Evolutionary conservation across 2,888 invertebrate species (phyloP), one percentile per base, ranked within the genome.

Genomic region (Caenorhabditis sp.): DNA sequence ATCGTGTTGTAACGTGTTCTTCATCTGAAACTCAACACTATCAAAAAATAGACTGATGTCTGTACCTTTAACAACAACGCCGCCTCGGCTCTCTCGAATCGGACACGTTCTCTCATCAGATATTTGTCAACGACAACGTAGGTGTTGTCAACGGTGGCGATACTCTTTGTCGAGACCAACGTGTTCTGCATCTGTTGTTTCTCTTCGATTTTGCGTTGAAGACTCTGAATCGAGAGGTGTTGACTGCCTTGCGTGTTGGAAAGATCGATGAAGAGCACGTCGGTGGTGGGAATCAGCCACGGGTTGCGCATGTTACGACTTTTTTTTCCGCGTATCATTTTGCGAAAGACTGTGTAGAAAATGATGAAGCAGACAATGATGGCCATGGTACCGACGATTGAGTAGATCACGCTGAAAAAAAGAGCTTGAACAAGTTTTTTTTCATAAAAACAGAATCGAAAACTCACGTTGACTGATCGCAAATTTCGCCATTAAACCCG

Each of bases 401-500:
- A 66, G 43, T 63, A 63, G 37, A 71, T 55, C 23, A 71, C 70
- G 36, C 83, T 81, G 62, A 59, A 79, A 65, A 31, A n/a, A 14
- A 37, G n/a, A n/a, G n/a, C n/a, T n/a, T n/a, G n/a, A n/a, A n/a
- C n/a, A n/a, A n/a, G n/a, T n/a, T n/a, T n/a, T n/a, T n/a, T n/a
- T n/a, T n/a, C n/a, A n/a, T n/a, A n/a, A 49, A 61, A 61, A 43
- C 2, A 26, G 21, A 36, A 6, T 31, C 31, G 31, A 31, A 31
- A 57, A 50, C 54, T 66, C n/a, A 82, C 77, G 81, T 81, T 23
- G 76, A 76, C 55, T 85, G 82, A 68, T 84, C 85, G 57, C 85
- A 85, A 10, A 81, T 68, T 59, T 86, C 84, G 36, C 82, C 81
- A 62, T 77, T 66, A 69, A 83, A 86, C 8, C 85, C 85, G 63